These are phyloP conservation scores for Aleadryas rufinucha DNA, from an alignment of 2,113 vertebrate species.

Conservation along the genomic window DNA sequence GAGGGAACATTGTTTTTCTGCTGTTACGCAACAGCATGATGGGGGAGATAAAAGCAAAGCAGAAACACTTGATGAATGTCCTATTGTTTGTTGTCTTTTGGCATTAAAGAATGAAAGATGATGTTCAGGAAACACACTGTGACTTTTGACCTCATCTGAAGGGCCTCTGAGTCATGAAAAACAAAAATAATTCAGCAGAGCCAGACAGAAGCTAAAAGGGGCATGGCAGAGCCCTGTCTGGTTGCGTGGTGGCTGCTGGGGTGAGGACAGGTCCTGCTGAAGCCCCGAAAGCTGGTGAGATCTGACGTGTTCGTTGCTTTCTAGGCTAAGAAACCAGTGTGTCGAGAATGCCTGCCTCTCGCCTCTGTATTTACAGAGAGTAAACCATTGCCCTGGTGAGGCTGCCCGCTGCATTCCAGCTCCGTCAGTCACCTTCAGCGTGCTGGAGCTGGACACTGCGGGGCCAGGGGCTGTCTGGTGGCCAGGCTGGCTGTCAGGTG, in stretches of 20 bases:
- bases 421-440: neutral
- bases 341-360: fast-evolving
- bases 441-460: neutral
- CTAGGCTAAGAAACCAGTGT: neutral
- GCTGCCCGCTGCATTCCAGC: neutral
- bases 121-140: neutral
- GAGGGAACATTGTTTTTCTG: neutral
- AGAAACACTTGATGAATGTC: neutral
- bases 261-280: neutral
- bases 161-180: neutral
- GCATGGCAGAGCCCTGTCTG: neutral
- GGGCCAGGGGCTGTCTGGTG: neutral
- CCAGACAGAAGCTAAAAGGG: neutral
- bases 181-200: neutral
- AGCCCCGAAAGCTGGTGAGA: neutral
- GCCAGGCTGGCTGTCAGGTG: neutral
- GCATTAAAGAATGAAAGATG: neutral
- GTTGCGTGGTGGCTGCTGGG: neutral
- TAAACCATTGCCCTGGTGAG: neutral
- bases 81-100: conserved; percentile 22
- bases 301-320: neutral
- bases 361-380: neutral
- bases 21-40: neutral
- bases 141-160: neutral
- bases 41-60: neutral